Conservation (phyloP, 1,140 invertebrate genomes). For the Zaprionus camerounensis region DNA sequence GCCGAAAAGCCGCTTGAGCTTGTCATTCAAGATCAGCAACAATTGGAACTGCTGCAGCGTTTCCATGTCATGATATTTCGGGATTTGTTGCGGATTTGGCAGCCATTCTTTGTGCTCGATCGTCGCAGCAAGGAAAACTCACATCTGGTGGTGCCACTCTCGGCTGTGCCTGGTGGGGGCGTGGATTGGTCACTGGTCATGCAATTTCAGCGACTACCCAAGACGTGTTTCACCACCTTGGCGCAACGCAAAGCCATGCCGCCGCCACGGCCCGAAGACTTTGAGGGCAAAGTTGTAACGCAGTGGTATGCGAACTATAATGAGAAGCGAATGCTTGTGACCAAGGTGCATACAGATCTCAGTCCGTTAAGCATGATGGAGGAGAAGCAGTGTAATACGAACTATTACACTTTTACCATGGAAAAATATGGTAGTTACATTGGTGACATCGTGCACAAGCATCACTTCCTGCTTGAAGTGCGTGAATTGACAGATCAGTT, state of each 20-base stretch:
- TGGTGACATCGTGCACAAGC: slow-evolving; percentile 88
- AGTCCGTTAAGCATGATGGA: slow-evolving; percentile 93
- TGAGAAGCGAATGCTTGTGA: slow-evolving; percentile 90
- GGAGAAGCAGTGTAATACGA: slow-evolving; percentile 87
- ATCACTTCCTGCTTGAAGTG: slow-evolving; percentile 95
- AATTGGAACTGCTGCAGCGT: slow-evolving; percentile 62
- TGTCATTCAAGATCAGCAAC: slow-evolving; percentile 86
- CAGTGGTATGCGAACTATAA: slow-evolving; percentile 93
- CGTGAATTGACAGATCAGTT: slow-evolving; percentile 91
- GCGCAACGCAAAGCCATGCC: slow-evolving; percentile 86
- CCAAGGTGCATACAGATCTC: slow-evolving; percentile 91
- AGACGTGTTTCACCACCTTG: slow-evolving; percentile 54
- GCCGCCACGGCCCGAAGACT: slow-evolving; percentile 87
- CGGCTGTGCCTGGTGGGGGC: slow-evolving; percentile 1
- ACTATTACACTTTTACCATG: slow-evolving; percentile 93
- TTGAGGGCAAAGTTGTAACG: slow-evolving; percentile 90
- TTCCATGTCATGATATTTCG: slow-evolving; percentile 90
- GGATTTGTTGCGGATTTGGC: slow-evolving; percentile 90
- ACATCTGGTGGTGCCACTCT: slow-evolving; percentile 90
- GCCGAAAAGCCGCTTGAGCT: slow-evolving; percentile 85
- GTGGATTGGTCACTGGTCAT: slow-evolving; percentile 85
- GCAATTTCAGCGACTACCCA: slow-evolving; percentile 68
- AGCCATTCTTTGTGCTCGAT: slow-evolving; percentile 91
- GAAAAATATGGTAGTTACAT: slow-evolving; percentile 88
- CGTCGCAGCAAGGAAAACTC: slow-evolving; percentile 87